These are phyloP conservation scores for Limanda limanda DNA, from an alignment of 2,113 vertebrate species.

Conservation along the genomic window DNA sequence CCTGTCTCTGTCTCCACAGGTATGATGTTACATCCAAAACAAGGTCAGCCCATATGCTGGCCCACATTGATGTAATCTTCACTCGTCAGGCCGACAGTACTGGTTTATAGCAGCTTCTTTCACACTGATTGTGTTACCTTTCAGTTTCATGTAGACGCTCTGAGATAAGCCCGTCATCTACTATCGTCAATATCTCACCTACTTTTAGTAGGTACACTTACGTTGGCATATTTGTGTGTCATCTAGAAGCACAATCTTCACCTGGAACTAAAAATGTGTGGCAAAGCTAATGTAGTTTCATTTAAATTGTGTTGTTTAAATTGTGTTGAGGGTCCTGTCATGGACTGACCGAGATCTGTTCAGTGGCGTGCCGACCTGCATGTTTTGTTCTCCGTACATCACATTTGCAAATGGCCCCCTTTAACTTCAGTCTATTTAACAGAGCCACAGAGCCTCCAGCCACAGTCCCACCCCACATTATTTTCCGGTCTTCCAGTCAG, in stretches of 20 bases:
- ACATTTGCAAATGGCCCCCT: slow-evolving; percentile 6
- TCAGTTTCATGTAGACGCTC: background rate
- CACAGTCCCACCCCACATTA: slow-evolving; percentile 1
- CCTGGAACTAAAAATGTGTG: background rate
- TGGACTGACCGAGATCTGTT: background rate
- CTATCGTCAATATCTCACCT: slow-evolving; percentile 56
- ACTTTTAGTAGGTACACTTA: slow-evolving; percentile 1
- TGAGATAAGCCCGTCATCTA: slow-evolving; percentile 48
- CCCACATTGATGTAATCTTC: slow-evolving; percentile 65
- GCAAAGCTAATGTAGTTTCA: background rate
- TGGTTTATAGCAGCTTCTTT: slow-evolving; percentile 50
- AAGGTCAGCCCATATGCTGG: slow-evolving; percentile 70
- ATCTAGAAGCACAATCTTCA: background rate
- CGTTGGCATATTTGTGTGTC: background rate
- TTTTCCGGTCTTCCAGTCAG: slow-evolving; percentile 16
- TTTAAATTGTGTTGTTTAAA: background rate
- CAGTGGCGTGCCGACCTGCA: slow-evolving; percentile 1
- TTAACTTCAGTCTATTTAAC: slow-evolving; percentile 2
- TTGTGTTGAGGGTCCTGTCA: background rate
- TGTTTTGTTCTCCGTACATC: background rate
- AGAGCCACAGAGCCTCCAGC: background rate
- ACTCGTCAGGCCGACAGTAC: slow-evolving; percentile 33
- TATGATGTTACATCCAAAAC: slow-evolving; percentile 68
- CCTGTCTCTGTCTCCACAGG: slow-evolving; percentile 18
- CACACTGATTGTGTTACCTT: slow-evolving; percentile 65